These are phyloP conservation scores for Pandemis cinnamomeana DNA, from an alignment of 2,888 invertebrate species.

Conservation along the genomic window DNA sequence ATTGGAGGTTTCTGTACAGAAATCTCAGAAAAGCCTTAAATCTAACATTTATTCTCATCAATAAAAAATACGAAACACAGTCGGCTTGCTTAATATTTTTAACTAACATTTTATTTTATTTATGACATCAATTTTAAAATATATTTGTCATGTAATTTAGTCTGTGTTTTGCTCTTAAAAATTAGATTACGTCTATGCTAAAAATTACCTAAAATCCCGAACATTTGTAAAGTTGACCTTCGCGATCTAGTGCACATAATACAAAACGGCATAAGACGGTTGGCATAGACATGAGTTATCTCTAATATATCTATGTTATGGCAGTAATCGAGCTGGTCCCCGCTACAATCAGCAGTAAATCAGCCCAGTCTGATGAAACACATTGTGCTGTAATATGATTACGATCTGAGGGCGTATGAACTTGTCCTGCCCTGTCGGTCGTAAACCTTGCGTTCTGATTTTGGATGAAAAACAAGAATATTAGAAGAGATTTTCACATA, in stretches of 20 bases:
- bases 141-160: background rate
- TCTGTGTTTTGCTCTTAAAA: background rate
- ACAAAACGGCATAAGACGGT: slow-evolving; percentile 12
- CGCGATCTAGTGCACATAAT: background rate
- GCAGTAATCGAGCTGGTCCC: slow-evolving; percentile 56
- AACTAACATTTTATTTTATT: background rate
- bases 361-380: slow-evolving; percentile 54
- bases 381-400: slow-evolving; percentile 52
- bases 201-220: background rate
- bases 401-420: slow-evolving; percentile 43
- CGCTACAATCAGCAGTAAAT: slow-evolving; percentile 77
- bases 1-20: background rate
- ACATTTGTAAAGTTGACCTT: no score
- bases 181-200: no score
- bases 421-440: slow-evolving; percentile 1
- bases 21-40: slow-evolving; percentile 2
- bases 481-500: background rate
- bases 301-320: background rate
- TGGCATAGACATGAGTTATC: slow-evolving; percentile 33
- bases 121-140: background rate
- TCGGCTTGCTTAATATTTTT: background rate
- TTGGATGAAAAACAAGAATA: background rate
- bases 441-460: background rate
- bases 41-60: background rate
- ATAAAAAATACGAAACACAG: background rate